Base-by-base conservation (phyloP, 2,888 invertebrate species). In the Diaphora mendica region DNA sequence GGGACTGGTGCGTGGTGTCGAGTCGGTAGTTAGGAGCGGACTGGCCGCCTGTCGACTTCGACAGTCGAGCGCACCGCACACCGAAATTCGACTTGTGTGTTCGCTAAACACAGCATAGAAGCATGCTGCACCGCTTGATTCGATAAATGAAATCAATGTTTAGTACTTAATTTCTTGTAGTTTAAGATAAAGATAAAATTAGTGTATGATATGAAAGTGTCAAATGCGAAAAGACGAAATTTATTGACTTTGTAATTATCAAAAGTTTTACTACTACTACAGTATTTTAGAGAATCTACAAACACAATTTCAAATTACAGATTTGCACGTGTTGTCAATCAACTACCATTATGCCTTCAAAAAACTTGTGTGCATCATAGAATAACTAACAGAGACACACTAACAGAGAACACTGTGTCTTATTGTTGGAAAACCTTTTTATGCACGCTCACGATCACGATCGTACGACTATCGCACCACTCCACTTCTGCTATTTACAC, bases 381-480 rank as follows among this genome's bases (percentile, higher is more conserved):
- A n/a, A 67, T 11, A 71, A 64, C 74, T 77, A 74, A 69, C 70
- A 15, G 72, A 79, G 72, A 70, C 64, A 73, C 42, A 48, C 44
- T 44, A 68, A 72, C 70, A 77, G 73, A 39, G 75, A 62, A 79
- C 88, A 85, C 88, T 73, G 87, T 87, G 88, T 80, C 74, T 74
- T 65, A 74, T 81, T 86, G 88, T 82, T 85, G 89, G 86, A 89
- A 91, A 79, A 85, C 87, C 70, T 55, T 51, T 39, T 67, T 48
- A 82, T 82, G 86, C 80, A 76, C 77, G 79, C 62, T 62, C 62
- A 62, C 30, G 79, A 79, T 82, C 82, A 82, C 83, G 82, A 91
- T 94, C 93, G 88, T 91, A 91, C 89, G 92, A 93, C 85, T 82
- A 87, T 92, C 91, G 86, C 85, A 88, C 91, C 92, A 92, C 89